These are phyloP conservation scores for Chesias legatella DNA, from an alignment of 2,888 invertebrate genomes.

Conservation along the genomic window DNA sequence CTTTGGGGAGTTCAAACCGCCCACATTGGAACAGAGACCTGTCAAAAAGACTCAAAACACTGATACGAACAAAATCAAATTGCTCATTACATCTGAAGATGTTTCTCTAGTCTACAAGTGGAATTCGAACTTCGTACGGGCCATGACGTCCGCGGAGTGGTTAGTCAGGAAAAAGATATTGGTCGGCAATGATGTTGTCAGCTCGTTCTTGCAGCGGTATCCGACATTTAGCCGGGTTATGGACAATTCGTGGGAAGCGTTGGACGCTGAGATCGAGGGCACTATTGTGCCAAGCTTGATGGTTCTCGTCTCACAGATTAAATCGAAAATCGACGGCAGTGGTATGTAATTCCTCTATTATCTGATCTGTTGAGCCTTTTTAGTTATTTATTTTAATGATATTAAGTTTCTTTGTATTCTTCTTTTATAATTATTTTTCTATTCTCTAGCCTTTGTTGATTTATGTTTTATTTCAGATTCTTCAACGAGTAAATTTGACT, in stretches of 20 bases:
- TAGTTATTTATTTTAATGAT: no score
- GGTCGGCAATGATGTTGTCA: slow-evolving; percentile 56
- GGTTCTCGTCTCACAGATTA: slow-evolving; percentile 77
- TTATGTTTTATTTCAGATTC: slow-evolving; percentile 37
- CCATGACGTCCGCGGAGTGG: slow-evolving; percentile 83
- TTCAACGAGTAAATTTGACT: slow-evolving; percentile 76
- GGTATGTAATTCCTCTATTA: slow-evolving; percentile 55
- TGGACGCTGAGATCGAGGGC: slow-evolving; percentile 78
- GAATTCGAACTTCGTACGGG: slow-evolving; percentile 80
- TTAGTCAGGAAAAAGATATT: slow-evolving; percentile 68
- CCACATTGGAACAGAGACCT: slow-evolving; percentile 71
- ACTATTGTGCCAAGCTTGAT: slow-evolving; percentile 79
- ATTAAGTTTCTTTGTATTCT: no score
- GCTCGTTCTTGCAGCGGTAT: slow-evolving; percentile 80
- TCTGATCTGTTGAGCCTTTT: no score
- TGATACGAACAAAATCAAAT: slow-evolving; percentile 44
- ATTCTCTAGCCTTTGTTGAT: no score
- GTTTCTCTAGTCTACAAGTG: slow-evolving; percentile 80
- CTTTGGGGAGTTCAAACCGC: slow-evolving; percentile 84
- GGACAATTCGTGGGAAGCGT: slow-evolving; percentile 68
- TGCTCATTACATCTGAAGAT: slow-evolving; percentile 75
- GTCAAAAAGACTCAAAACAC: slow-evolving; percentile 37
- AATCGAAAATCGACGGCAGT: slow-evolving; percentile 67
- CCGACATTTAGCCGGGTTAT: slow-evolving; percentile 79
- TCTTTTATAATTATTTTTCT: no score